These are phyloP conservation scores for Bombyx huttoni DNA, from an alignment of 2,888 invertebrate species.

Conservation along the genomic window DNA sequence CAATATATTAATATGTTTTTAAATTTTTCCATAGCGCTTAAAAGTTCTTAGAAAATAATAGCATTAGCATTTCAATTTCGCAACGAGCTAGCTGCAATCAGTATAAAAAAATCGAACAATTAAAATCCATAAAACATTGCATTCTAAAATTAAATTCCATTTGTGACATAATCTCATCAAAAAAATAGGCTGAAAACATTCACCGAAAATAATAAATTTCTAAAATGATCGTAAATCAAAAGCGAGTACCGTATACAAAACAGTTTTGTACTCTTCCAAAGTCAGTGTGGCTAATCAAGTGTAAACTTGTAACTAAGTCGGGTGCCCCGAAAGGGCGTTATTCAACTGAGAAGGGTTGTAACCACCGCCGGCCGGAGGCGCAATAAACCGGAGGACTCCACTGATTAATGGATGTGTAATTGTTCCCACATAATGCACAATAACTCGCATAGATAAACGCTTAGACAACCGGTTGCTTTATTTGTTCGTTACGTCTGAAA, in stretches of 20 bases:
- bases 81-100: background rate
- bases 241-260: slow-evolving; percentile 6
- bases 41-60: too few relatives aligned
- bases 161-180: background rate
- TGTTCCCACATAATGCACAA: slow-evolving; percentile 63
- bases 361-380: slow-evolving; percentile 41
- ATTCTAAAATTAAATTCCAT: slow-evolving; percentile 7
- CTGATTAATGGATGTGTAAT: slow-evolving; percentile 64
- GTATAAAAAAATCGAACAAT: background rate
- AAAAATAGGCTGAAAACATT: background rate
- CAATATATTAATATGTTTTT: too few relatives aligned
- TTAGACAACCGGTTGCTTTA: slow-evolving; percentile 1
- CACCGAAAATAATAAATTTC: background rate
- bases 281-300: slow-evolving; percentile 53
- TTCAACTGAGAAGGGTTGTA: slow-evolving; percentile 43
- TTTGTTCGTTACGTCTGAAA: background rate
- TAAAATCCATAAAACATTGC: background rate
- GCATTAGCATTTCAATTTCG: too few relatives aligned
- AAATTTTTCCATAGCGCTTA: too few relatives aligned
- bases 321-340: slow-evolving; percentile 37
- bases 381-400: slow-evolving; percentile 47
- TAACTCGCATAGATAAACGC: slow-evolving; percentile 42
- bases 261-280: slow-evolving; percentile 25
- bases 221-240: background rate
- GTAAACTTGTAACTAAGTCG: slow-evolving; percentile 47